Percentiles rank a stretch among this genome's conserved stretches.
Conservation (phyloP, 2,797 vertebrate genomes). For the Hemibagrus guttatus region DNA sequence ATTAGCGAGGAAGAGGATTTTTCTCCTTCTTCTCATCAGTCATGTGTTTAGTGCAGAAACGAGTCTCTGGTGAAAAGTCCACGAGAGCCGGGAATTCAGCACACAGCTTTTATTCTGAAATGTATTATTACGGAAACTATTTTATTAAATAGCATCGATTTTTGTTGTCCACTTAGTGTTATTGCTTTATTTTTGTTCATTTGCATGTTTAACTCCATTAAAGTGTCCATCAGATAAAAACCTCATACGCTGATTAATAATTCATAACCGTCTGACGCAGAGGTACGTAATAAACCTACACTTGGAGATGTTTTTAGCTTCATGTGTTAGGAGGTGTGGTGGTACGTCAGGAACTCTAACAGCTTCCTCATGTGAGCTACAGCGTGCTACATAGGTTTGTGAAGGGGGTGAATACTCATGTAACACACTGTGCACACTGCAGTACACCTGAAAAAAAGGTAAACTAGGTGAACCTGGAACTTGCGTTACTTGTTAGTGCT, state of each 20-base stretch:
- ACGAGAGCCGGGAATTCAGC: background rate
- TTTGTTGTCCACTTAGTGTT: background rate
- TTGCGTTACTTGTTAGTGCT: too few species aligned
- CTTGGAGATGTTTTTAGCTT: background rate
- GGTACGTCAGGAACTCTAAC: background rate
- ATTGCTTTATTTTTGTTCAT: background rate
- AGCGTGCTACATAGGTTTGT: background rate
- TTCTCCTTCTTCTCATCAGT: background rate
- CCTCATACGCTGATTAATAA: background rate
- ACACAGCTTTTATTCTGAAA: background rate
- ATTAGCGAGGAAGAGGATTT: background rate
- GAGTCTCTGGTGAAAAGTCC: background rate
- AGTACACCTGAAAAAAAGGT: too few species aligned
- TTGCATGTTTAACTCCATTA: background rate
- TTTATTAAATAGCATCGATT: background rate
- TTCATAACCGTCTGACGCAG: background rate
- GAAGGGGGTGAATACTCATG: background rate
- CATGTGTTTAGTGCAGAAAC: background rate
- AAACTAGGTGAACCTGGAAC: too few species aligned
- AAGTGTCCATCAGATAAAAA: background rate
- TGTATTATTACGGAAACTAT: background rate
- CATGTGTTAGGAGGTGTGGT: background rate
- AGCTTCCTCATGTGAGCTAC: background rate
- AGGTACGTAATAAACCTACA: background rate
- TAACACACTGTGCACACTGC: background rate